Base-by-base conservation (phyloP, 2,888 invertebrate species). In the Litoditis marina region DNA sequence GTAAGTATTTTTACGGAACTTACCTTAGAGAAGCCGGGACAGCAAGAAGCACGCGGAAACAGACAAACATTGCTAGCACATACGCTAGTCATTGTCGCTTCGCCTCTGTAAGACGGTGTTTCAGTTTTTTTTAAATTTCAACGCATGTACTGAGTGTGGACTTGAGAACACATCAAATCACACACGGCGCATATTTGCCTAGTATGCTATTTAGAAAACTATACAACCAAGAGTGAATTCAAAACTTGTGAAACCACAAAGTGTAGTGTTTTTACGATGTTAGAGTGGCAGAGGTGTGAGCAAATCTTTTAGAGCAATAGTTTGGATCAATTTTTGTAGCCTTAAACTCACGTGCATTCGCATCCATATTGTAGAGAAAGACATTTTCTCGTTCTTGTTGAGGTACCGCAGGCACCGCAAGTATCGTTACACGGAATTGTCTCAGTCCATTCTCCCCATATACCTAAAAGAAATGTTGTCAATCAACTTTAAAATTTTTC, bases 391-490 rank as follows among this genome's bases (percentile, higher is more conserved):
- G 59, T 52, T 8, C 65, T 32, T 6, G 68, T 65, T 13, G 55
- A 51, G 2, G 44, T 13, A 36, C 71, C 76, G 25, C 76, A 76
- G n/a, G 70, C 68, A 13, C 76, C 76, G 46, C 76, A 76, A 11
- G 74, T 76, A 36, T 74, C 73, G 28, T 68, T 70, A 30, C 76
- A 76, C 1, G 65, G 46, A 1, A 34, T 22, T 8, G 59, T 47
- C 2, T 55, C 62, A 1, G 39, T 36, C 76, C 76, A 76, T 63
- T 75, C 75, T 42, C 73, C 66, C 75, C 75, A 75, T 5, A 72
- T 68, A 55, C 69, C 68, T 61, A 19, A 47, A 49, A 36, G 8
- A 32, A 2, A n/a, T n/a, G n/a, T n/a, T n/a, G n/a, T n/a, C n/a
- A n/a, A n/a, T n/a, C n/a, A n/a, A n/a, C n/a, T n/a, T n/a, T n/a